phyloP scores from a whole-genome alignment of 2,888 invertebrate species.

The Agrilus cyanescens region DNA sequence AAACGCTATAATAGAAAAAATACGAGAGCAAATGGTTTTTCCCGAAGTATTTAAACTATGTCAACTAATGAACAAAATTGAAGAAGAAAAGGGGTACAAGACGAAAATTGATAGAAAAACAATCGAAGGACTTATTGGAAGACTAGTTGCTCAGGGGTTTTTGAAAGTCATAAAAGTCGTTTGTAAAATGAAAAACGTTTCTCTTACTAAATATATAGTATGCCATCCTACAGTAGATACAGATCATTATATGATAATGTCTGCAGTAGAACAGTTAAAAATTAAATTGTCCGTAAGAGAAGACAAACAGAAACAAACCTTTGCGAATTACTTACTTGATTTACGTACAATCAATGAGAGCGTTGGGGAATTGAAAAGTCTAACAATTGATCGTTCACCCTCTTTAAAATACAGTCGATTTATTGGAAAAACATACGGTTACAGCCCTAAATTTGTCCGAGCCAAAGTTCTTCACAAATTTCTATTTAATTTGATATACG shows the following conservation, averaged over 20 bases:
- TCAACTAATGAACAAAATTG: conserved; percentile 39
- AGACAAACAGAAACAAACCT: conserved; percentile 11
- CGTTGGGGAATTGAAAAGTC: conserved; percentile 17
- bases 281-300: conserved; percentile 37
- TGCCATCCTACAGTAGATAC: conserved; percentile 40
- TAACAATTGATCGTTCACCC: conserved; percentile 5
- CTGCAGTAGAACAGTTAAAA: conserved; percentile 50
- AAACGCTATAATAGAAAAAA: conserved; percentile 48
- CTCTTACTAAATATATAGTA: conserved; percentile 40
- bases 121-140: conserved; percentile 44
- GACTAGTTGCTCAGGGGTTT: conserved; percentile 44
- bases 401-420: conserved; percentile 18
- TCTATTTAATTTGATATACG: conserved; percentile 56
- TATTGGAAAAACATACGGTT: conserved; percentile 38
- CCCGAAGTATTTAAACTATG: conserved; percentile 40
- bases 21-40: conserved; percentile 48
- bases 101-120: conserved; percentile 54
- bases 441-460: conserved; percentile 53
- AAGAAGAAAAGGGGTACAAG: conserved; percentile 36
- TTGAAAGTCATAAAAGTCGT: conserved; percentile 42
- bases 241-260: conserved; percentile 40
- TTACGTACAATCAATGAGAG: conserved; percentile 11
- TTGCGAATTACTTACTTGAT: conserved; percentile 11
- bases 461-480: conserved; percentile 55
- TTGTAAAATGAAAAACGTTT: conserved; percentile 34